Evolutionary conservation across 2,797 vertebrate genomes (phyloP), one percentile per base, ranked within the genome.

Genomic region (Chaunax sp.): DNA sequence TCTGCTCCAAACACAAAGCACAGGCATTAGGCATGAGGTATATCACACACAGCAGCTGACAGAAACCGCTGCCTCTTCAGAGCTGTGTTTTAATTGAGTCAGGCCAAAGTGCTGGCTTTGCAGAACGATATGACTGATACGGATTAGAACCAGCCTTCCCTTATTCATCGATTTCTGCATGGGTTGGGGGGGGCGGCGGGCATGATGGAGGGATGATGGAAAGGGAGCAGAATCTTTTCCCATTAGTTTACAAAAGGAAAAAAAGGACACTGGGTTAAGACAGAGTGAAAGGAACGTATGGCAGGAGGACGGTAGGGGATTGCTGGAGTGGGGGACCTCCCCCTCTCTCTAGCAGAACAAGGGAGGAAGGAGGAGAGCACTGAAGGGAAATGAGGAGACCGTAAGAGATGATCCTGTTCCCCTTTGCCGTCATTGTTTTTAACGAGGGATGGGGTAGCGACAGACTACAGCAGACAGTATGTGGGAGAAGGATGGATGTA

Each of bases 71-170:
- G 61, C 19, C 51, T 65, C 70, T 64, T 69, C 69, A 55, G 69
- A 76, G 52, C 72, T 69, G 75, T 28, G 69, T 87, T 86, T 88
- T 89, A 90, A 90, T 86, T 81, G 77, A 86, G 87, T 87, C 85
- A 66, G 66, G 45, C 53, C 53, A 88, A 86, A 89, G 81, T 82
- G 87, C 90, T 89, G 80, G 69, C 78, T 82, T 68, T 74, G 85
- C 88, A 87, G 77, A 90, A 87, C 46, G 15, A 86, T 82, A 82
- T 80, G 80, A 90, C 83, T 83, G 82, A 84, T 83, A 82, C 72
- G 66, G 86, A 90, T 88, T 90, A 90, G 72, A 82, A 85, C 69
- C 75, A 74, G 64, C 61, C 69, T 79, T 64, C 73, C 66, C 69
- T 82, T 78, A 78, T 72, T 75, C 82, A 90, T 90, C 33, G 84